Conservation (phyloP, 2,797 vertebrate genomes). For the Gymnoscopelus braueri region DNA sequence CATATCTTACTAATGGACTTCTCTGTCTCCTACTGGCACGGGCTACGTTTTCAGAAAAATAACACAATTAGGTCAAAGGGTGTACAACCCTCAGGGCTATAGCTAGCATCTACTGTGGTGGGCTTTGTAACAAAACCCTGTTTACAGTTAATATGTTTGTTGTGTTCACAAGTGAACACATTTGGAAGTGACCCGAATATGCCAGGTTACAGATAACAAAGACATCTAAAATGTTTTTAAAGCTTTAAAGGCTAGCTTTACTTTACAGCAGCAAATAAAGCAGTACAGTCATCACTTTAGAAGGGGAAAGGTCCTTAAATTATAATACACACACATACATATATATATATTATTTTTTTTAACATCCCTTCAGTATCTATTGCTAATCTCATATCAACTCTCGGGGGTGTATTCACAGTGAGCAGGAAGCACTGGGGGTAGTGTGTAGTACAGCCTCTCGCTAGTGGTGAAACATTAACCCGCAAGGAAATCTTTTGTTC, state of each 20-base stretch:
- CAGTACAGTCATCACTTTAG: too few species aligned
- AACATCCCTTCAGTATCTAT: slow-evolving; percentile 19
- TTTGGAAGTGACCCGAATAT: background rate
- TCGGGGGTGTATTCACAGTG: slow-evolving; percentile 46
- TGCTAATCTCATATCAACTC: slow-evolving; percentile 51
- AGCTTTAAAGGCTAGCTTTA: slow-evolving; percentile 4
- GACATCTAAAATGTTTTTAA: slow-evolving; percentile 10
- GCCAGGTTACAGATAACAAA: background rate
- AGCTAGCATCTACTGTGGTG: background rate
- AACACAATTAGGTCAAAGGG: slow-evolving; percentile 42
- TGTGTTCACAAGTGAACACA: too few species aligned
- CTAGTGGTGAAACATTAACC: slow-evolving; percentile 71
- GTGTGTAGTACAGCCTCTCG: slow-evolving; percentile 53
- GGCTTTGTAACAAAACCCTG: slow-evolving; percentile 5
- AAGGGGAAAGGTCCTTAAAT: too few species aligned
- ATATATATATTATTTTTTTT: too few species aligned
- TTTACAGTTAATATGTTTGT: too few species aligned
- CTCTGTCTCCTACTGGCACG: slow-evolving; percentile 42
- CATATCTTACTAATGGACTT: slow-evolving; percentile 48
- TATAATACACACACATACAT: too few species aligned
- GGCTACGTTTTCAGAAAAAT: slow-evolving; percentile 48
- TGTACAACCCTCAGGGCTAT: slow-evolving; percentile 28
- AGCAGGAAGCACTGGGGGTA: slow-evolving; percentile 47
- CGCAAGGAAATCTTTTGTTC: slow-evolving; percentile 69
- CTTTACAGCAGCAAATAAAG: slow-evolving; percentile 27